Evolutionary conservation across 2,888 invertebrate genomes (phyloP).

Genomic region (Aethes cnicana): DNA sequence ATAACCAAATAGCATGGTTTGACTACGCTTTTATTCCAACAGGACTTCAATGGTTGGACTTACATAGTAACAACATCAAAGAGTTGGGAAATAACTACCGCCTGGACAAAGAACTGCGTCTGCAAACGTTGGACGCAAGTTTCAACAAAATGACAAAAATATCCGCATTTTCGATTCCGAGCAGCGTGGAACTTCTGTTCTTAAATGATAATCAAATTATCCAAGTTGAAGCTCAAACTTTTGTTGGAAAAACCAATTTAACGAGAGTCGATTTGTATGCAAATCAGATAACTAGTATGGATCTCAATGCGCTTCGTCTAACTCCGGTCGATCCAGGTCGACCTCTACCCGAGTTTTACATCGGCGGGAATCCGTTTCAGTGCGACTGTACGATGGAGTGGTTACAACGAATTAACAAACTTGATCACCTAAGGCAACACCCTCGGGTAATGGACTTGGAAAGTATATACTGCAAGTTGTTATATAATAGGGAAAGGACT

Average conservation of each 20-base stretch:
- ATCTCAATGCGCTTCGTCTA: constrained; percentile 92
- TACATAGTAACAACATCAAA: constrained; percentile 92
- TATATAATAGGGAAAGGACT: constrained; percentile 91
- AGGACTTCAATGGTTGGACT: constrained; percentile 93
- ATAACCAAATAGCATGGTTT: constrained; percentile 94
- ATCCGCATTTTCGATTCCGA: constrained; percentile 89
- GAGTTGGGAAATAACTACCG: constrained; percentile 90
- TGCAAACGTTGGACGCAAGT: constrained; percentile 94
- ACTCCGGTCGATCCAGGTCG: constrained; percentile 89
- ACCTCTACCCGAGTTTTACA: constrained; percentile 93
- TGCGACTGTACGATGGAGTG: constrained; percentile 98
- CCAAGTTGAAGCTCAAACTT: constrained; percentile 93
- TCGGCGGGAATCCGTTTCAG: constrained; percentile 96
- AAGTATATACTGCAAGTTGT: constrained; percentile 93
- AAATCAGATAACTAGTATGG: constrained; percentile 94
- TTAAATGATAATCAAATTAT: constrained; percentile 94
- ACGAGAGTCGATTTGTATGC: constrained; percentile 95
- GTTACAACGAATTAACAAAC: constrained; percentile 94
- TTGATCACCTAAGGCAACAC: constrained; percentile 91
- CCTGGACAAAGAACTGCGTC: constrained; percentile 86
- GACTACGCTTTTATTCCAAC: constrained; percentile 93
- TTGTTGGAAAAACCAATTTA: constrained; percentile 93
- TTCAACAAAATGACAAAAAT: constrained; percentile 93
- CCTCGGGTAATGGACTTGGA: constrained; percentile 95
- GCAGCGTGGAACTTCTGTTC: constrained; percentile 92